phyloP scores from a whole-genome alignment of 2,888 invertebrate genomes.

The Thereva unica region DNA sequence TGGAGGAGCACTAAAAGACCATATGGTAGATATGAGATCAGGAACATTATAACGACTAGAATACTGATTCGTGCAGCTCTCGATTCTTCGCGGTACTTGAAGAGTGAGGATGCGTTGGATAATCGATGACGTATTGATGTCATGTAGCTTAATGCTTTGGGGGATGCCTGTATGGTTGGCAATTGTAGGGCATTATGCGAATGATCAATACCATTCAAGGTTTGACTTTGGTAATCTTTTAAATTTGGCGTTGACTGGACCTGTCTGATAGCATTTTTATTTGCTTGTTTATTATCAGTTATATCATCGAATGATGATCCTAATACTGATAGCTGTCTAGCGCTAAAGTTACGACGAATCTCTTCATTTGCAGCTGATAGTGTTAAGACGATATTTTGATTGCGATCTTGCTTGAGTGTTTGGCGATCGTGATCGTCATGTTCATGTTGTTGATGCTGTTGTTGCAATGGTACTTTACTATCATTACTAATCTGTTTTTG shows the following conservation, averaged over 20 bases:
- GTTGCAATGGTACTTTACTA: background rate
- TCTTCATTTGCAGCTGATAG: conserved; percentile 56
- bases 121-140: conserved; percentile 77
- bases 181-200: conserved; percentile 46
- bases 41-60: conserved; percentile 58
- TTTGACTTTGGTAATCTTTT: conserved; percentile 46
- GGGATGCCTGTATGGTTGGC: conserved; percentile 55
- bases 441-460: background rate
- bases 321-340: conserved; percentile 53
- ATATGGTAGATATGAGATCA: conserved; percentile 57
- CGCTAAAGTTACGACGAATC: conserved; percentile 57
- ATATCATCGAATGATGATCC: conserved; percentile 53
- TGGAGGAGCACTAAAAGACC: conserved; percentile 56
- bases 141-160: conserved; percentile 61
- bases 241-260: conserved; percentile 58
- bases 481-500: too few relatives aligned
- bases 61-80: conserved; percentile 84
- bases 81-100: conserved; percentile 85
- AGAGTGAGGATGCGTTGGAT: conserved; percentile 81
- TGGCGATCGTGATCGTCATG: background rate
- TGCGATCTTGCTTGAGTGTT: conserved; percentile 46
- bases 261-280: conserved; percentile 50
- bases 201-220: conserved; percentile 13
- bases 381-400: conserved; percentile 54
- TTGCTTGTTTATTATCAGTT: conserved; percentile 45